Conservation (phyloP, 2,113 vertebrate species). For the Bombycilla garrulus region DNA sequence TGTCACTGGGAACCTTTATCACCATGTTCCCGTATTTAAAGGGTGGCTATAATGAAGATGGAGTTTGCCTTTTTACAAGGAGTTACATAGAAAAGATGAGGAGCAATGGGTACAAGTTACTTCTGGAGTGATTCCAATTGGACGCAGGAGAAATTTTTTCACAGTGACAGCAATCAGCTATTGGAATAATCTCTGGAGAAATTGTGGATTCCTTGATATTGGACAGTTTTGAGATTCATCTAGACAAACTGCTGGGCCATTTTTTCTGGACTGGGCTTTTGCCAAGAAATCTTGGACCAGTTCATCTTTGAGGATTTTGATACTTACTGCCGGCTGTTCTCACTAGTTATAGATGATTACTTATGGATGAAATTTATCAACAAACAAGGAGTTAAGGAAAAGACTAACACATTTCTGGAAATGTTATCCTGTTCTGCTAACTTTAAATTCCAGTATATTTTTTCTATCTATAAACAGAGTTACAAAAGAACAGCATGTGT, state of each 20-base stretch:
- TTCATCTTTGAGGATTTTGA: not conserved
- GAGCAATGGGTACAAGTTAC: not conserved
- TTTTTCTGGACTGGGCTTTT: not conserved
- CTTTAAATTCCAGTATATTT: not conserved
- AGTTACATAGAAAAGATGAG: not conserved
- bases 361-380: not conserved
- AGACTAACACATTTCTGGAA: not conserved
- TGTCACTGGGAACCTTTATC: not conserved
- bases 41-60: no score
- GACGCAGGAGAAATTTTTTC: not conserved
- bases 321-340: not conserved
- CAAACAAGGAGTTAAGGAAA: not conserved
- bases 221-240: not conserved
- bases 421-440: not conserved
- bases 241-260: not conserved
- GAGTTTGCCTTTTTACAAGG: not conserved
- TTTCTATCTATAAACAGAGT: not conserved
- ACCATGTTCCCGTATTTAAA: not conserved
- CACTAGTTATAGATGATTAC: not conserved
- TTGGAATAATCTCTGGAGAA: not conserved
- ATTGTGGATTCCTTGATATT: not conserved
- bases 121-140: not conserved
- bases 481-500: not conserved
- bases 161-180: not conserved
- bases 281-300: not conserved